phyloP scores from a whole-genome alignment of 1,140 invertebrate species.

The Ctenoplectra terminalis region DNA sequence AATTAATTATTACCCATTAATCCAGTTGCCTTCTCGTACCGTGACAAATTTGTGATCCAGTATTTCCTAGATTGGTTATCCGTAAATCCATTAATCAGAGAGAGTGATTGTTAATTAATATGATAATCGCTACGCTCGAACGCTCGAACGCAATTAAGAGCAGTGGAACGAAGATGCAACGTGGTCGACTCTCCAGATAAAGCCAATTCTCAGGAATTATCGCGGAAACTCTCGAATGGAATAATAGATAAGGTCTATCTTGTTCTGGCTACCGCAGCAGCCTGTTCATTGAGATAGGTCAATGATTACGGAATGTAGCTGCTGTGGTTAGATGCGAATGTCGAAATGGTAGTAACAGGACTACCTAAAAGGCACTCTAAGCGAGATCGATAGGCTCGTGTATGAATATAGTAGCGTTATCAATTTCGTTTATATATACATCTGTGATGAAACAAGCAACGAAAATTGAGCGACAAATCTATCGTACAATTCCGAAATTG shows the following conservation, averaged over 20 bases:
- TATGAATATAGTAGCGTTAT: too few relatives aligned
- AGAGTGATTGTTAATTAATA: neutral
- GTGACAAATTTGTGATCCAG: too few relatives aligned
- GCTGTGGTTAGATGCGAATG: constrained; percentile 12
- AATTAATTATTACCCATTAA: too few relatives aligned
- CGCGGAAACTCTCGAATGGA: constrained; percentile 33
- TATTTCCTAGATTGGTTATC: too few relatives aligned
- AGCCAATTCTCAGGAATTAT: constrained; percentile 35
- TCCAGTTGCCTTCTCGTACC: too few relatives aligned
- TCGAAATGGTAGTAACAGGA: neutral
- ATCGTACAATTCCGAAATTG: too few relatives aligned
- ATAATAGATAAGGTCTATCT: constrained; percentile 46
- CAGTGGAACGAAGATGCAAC: neutral
- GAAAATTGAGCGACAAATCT: too few relatives aligned
- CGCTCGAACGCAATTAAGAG: neutral
- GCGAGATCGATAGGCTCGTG: neutral
- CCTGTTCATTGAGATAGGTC: constrained; percentile 46
- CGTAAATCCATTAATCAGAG: too few relatives aligned
- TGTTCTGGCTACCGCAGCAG: constrained; percentile 18
- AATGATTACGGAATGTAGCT: constrained; percentile 49
- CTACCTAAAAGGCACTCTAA: neutral
- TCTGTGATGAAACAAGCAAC: neutral
- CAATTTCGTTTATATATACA: too few relatives aligned
- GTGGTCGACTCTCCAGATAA: constrained; percentile 6
- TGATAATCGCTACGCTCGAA: neutral